Percentiles rank a stretch among this genome's conserved stretches.
Evolutionary conservation across 2,113 vertebrate genomes (phyloP).

Genomic region (Brevimyrus niger): DNA sequence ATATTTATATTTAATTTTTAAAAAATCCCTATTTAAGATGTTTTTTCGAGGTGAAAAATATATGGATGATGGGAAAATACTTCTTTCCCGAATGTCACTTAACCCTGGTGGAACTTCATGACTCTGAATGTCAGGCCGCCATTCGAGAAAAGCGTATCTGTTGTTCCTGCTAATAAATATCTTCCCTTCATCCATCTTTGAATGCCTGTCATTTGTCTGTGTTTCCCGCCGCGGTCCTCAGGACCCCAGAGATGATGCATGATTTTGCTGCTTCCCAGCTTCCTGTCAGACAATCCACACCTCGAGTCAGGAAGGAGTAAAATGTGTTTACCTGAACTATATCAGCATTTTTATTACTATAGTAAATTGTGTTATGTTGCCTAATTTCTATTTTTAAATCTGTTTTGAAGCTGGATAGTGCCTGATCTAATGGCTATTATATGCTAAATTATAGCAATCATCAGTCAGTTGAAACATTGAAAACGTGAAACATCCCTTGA

Average conservation of each 20-base stretch:
- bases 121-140: not conserved
- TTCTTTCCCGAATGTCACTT: not conserved
- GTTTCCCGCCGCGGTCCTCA: not conserved
- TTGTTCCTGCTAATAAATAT: not conserved
- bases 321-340: not conserved
- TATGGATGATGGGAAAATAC: not conserved
- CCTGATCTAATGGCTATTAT: not conserved
- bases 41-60: not conserved
- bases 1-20: not conserved
- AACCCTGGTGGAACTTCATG: not conserved
- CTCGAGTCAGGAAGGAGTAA: not conserved
- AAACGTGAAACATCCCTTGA: not conserved
- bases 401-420: not conserved
- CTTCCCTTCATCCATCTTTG: not conserved
- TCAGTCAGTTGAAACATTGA: not conserved
- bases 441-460: not conserved
- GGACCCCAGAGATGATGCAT: not conserved
- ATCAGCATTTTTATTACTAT: not conserved
- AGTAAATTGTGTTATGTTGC: not conserved
- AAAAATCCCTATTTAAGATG: not conserved
- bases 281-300: not conserved
- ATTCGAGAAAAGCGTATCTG: not conserved
- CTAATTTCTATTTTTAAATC: not conserved
- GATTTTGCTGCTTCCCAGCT: not conserved
- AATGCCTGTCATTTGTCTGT: not conserved